A percentile compares a stretch with the other conserved stretches of the same genome.
phyloP scores from a whole-genome alignment of 2,113 vertebrate species.

The Panurus biarmicus region DNA sequence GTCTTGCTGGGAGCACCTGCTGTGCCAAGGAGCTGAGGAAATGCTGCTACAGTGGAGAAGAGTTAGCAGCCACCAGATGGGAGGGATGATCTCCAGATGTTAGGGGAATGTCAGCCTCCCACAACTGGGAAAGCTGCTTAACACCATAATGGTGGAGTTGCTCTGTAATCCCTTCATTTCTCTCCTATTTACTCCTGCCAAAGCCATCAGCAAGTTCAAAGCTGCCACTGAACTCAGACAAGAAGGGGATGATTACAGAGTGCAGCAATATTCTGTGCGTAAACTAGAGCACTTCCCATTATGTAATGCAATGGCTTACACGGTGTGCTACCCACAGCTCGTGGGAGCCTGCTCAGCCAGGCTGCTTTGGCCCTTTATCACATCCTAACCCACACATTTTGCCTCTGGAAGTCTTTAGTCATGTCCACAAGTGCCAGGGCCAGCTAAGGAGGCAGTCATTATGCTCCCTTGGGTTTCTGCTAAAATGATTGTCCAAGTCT shows the following conservation, averaged over 20 bases:
- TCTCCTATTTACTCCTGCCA: not conserved
- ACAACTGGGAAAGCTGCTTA: not conserved
- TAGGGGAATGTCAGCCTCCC: not conserved
- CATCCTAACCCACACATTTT: not conserved
- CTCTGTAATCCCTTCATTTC: not conserved
- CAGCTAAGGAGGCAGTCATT: not conserved
- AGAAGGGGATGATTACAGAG: conserved; percentile 13
- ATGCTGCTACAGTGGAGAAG: not conserved
- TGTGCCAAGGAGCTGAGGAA: not conserved
- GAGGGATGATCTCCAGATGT: not conserved
- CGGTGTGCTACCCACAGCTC: not conserved
- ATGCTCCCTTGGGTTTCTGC: not conserved
- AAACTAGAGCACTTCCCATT: conserved; percentile 12
- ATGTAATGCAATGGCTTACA: not conserved
- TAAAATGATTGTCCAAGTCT: not conserved
- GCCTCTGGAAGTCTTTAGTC: not conserved
- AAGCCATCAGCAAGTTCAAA: conserved; percentile 23
- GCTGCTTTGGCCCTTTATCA: not conserved
- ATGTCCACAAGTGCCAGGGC: not conserved
- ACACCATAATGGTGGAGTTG: not conserved
- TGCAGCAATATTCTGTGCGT: not conserved
- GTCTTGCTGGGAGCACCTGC: not conserved
- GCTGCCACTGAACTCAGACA: not conserved
- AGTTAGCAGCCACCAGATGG: not conserved
- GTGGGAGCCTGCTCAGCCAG: not conserved